Conservation (phyloP, 2,113 vertebrate genomes). For the Columbina picui region DNA sequence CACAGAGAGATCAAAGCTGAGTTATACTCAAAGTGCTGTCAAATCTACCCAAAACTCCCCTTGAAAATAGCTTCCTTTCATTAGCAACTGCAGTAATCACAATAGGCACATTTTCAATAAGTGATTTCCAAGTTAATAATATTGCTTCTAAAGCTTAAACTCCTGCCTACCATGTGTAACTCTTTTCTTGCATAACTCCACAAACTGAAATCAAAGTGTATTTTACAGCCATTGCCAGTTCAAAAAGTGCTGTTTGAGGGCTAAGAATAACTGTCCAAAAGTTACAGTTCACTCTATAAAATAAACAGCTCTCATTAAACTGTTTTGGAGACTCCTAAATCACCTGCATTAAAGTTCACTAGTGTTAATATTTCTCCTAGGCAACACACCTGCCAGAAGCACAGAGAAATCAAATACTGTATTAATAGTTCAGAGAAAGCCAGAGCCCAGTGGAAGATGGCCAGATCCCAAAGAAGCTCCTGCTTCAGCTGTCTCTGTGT, state of each 20-base stretch:
- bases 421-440: slow-evolving; percentile 48
- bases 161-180: background rate
- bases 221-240: background rate
- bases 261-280: background rate
- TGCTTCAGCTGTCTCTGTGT: background rate
- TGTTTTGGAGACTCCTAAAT: background rate
- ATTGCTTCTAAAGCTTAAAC: background rate
- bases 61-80: background rate
- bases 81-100: background rate
- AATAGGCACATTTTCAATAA: background rate
- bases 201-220: background rate
- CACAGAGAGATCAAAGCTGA: background rate
- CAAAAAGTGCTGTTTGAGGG: background rate
- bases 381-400: slow-evolving; percentile 33
- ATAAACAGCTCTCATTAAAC: background rate
- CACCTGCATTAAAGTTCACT: slow-evolving; percentile 42
- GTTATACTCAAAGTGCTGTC: background rate
- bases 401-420: slow-evolving; percentile 49
- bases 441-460: slow-evolving; percentile 1
- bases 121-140: background rate
- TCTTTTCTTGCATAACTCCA: background rate
- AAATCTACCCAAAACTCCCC: background rate
- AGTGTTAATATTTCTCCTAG: slow-evolving; percentile 43
- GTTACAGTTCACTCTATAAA: background rate
- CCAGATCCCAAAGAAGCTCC: background rate